Conservation (phyloP, 2,113 vertebrate species). For the Cochlearius cochlearius region DNA sequence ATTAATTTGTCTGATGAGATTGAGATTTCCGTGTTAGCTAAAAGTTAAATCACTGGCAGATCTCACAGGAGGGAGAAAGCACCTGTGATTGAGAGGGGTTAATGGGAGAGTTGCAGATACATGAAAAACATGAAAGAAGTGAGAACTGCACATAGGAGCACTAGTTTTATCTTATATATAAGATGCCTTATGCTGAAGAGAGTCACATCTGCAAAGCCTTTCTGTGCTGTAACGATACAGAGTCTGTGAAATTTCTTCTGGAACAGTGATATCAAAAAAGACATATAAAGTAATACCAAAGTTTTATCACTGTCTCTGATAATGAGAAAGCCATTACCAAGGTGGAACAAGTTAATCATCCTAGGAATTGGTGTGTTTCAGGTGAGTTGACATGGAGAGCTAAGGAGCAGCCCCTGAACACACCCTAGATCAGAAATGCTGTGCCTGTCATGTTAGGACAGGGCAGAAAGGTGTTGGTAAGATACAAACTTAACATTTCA, state of each 20-base stretch:
- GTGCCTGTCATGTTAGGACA: not conserved
- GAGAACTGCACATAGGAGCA: not conserved
- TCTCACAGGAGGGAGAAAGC: not conserved
- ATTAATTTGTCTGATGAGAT: not conserved
- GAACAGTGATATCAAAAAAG: not conserved
- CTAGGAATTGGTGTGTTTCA: not conserved
- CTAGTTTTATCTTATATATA: not conserved
- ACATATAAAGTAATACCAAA: not conserved
- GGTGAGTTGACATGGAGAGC: rapidly evolving
- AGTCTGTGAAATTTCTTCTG: not conserved
- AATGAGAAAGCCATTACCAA: not conserved
- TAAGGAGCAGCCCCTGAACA: not conserved
- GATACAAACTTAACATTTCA: not conserved
- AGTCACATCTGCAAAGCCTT: not conserved
- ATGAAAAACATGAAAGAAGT: not conserved
- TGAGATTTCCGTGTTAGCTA: not conserved
- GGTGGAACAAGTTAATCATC: not conserved
- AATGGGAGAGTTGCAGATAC: not conserved
- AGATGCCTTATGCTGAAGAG: not conserved
- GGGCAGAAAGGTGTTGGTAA: not conserved
- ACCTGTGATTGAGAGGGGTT: not conserved
- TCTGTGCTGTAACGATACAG: not conserved
- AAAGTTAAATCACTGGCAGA: not conserved
- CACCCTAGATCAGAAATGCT: not conserved
- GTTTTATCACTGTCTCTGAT: not conserved